phyloP scores from a whole-genome alignment of 2,113 vertebrate species.

The Bubo blakistoni region DNA sequence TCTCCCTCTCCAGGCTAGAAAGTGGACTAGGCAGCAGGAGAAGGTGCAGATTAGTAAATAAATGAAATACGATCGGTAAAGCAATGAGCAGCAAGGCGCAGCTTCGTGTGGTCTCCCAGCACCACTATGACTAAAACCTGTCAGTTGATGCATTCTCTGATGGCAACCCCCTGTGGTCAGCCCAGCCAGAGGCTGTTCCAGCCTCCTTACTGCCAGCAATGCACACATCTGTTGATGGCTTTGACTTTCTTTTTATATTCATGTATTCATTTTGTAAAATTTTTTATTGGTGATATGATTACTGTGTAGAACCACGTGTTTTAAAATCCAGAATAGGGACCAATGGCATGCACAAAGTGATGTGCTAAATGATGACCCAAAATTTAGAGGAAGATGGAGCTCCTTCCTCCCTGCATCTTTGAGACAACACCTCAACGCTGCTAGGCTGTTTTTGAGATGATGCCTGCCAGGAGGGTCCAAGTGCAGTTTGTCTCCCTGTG shows the following conservation, averaged over 20 bases:
- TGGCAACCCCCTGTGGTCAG: accelerated
- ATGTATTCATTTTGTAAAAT: slow-evolving; percentile 5
- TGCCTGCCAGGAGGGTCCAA: neutral
- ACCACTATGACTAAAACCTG: neutral
- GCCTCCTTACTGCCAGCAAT: neutral
- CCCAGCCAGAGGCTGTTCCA: slow-evolving; percentile 6
- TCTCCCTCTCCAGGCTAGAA: accelerated
- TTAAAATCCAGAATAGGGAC: neutral
- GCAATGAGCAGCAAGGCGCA: accelerated
- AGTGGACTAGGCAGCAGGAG: neutral
- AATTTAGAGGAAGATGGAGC: neutral
- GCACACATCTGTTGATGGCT: slow-evolving; percentile 12
- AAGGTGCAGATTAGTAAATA: neutral
- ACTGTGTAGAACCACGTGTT: neutral
- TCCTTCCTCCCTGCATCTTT: neutral
- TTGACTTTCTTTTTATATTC: neutral
- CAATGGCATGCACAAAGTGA: neutral
- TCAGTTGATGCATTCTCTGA: accelerated
- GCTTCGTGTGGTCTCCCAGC: neutral
- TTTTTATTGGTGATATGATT: neutral
- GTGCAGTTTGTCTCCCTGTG: accelerated
- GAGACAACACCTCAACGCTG: neutral
- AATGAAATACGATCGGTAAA: neutral
- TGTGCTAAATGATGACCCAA: neutral
- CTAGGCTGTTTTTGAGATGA: neutral